Evolutionary conservation across 1,140 invertebrate species (phyloP).

Genomic region (Monochamus saltuarius): DNA sequence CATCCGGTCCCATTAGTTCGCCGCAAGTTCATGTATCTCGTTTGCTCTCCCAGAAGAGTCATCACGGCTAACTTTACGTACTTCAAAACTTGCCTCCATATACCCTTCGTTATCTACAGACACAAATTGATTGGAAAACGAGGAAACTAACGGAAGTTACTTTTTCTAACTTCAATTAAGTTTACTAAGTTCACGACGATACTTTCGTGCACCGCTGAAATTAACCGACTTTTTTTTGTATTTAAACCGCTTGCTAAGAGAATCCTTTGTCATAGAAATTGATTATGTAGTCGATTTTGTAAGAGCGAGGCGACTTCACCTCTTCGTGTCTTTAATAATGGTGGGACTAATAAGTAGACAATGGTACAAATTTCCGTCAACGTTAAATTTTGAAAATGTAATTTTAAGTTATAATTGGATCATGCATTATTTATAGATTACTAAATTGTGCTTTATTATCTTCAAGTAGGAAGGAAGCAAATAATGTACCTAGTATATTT

Average conservation of each 20-base stretch:
- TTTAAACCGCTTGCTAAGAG: conserved; percentile 3
- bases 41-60: not conserved
- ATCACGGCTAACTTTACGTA: conserved; percentile 7
- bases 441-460: too few relatives aligned
- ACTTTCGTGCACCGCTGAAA: not conserved
- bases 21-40: too few relatives aligned
- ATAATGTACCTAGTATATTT: too few relatives aligned
- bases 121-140: conserved; percentile 17
- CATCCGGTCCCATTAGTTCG: too few relatives aligned
- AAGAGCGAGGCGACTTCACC: too few relatives aligned
- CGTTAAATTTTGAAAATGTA: too few relatives aligned
- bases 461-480: too few relatives aligned
- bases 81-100: not conserved
- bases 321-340: too few relatives aligned
- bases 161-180: conserved; percentile 9
- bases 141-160: not conserved
- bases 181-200: conserved; percentile 2
- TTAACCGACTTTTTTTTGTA: not conserved
- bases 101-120: conserved; percentile 8
- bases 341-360: too few relatives aligned
- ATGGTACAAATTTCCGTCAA: too few relatives aligned
- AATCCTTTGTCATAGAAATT: conserved; percentile 5
- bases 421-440: too few relatives aligned
- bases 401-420: too few relatives aligned
- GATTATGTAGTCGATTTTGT: not conserved